Conservation (phyloP, 1,140 invertebrate species). For the Drosophila arizonae region DNA sequence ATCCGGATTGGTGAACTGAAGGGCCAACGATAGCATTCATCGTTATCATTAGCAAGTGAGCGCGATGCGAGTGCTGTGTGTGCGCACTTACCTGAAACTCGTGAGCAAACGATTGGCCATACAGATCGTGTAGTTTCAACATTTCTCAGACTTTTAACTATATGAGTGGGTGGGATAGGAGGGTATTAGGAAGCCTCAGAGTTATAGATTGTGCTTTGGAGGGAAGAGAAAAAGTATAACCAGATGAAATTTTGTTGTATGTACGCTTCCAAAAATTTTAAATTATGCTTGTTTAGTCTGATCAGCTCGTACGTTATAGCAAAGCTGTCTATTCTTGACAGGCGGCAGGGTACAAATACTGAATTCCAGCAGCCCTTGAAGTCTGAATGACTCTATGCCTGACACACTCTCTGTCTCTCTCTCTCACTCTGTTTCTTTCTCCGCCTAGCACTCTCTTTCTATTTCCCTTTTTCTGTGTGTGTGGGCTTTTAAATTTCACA, state of each 20-base stretch:
- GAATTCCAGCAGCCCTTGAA: neutral
- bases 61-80: too few species aligned
- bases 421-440: too few species aligned
- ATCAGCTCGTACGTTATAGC: slow-evolving; percentile 4
- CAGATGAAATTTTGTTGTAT: slow-evolving; percentile 54
- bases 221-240: slow-evolving; percentile 13
- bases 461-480: too few species aligned
- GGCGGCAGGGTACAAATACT: neutral
- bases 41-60: too few species aligned
- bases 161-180: neutral
- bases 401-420: too few species aligned
- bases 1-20: slow-evolving; percentile 60
- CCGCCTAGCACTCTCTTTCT: too few species aligned
- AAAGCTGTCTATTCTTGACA: slow-evolving; percentile 22
- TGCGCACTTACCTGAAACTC: slow-evolving; percentile 65
- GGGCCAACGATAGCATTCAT: too few species aligned
- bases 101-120: slow-evolving; percentile 19
- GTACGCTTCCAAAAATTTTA: slow-evolving; percentile 32
- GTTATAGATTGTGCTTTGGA: slow-evolving; percentile 5
- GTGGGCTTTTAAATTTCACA: too few species aligned
- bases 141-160: slow-evolving; percentile 1
- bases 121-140: slow-evolving; percentile 38
- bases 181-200: neutral
- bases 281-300: slow-evolving; percentile 16
- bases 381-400: neutral